Evolutionary conservation across 2,797 vertebrate genomes (phyloP).

Genomic region (Falco berigora): DNA sequence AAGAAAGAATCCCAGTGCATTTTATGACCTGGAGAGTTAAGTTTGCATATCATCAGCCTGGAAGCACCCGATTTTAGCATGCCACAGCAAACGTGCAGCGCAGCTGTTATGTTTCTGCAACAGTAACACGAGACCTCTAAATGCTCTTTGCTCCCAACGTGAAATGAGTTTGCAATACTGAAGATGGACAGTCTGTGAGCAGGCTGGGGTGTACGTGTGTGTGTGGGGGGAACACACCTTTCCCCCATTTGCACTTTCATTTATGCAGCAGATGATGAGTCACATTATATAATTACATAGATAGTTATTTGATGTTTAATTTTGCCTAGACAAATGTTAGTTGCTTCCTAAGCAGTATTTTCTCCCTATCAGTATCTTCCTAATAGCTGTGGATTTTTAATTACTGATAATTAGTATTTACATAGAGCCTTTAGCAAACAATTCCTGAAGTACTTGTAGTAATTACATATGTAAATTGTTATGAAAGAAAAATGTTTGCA

Average conservation of each 20-base stretch:
- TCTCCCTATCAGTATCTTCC: constrained; percentile 73
- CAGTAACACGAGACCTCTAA: neutral
- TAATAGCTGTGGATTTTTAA: constrained; percentile 78
- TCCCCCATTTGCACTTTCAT: constrained; percentile 21
- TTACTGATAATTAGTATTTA: constrained; percentile 87
- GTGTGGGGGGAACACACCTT: neutral
- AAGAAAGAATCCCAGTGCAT: neutral
- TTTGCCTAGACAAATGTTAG: constrained; percentile 25
- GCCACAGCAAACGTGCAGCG: neutral
- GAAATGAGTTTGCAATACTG: neutral
- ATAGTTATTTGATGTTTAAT: constrained; percentile 60
- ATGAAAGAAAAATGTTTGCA: constrained; percentile 58
- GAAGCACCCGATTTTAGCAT: neutral
- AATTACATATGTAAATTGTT: constrained; percentile 86
- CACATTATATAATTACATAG: constrained; percentile 50
- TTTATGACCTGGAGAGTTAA: neutral
- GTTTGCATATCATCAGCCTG: neutral
- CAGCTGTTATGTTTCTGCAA: neutral
- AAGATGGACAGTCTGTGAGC: neutral
- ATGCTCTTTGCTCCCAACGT: neutral
- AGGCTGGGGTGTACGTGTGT: neutral
- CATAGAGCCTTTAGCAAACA: constrained; percentile 81
- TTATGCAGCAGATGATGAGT: constrained; percentile 47
- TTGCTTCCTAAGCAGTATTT: constrained; percentile 75
- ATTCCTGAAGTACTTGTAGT: constrained; percentile 77